phyloP scores from a whole-genome alignment of 2,797 vertebrate genomes.

The Notolepis coatsorum region DNA sequence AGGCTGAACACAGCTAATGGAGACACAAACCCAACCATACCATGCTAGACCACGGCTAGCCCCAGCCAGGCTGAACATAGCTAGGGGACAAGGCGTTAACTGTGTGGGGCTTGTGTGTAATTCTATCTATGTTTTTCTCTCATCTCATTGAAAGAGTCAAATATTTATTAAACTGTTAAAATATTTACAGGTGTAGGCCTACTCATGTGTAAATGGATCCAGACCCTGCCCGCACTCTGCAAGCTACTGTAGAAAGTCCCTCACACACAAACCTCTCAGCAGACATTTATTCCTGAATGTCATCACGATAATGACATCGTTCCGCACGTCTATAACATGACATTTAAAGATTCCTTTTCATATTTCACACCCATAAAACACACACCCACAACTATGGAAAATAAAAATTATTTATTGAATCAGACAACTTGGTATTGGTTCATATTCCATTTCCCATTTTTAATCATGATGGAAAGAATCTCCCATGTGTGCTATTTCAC shows the following conservation, averaged over 20 bases:
- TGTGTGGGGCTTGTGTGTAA: conserved; percentile 54
- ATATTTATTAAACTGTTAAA: conserved; percentile 77
- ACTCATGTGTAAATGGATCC: conserved; percentile 38
- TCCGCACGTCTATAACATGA: too few species aligned
- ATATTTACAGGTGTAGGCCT: conserved; percentile 69
- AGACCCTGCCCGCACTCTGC: conserved; percentile 14
- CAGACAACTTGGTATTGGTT: too few species aligned
- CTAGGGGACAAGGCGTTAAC: too few species aligned
- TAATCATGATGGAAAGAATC: background rate
- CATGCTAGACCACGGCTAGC: too few species aligned
- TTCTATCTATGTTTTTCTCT: conserved; percentile 61
- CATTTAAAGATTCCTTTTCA: too few species aligned
- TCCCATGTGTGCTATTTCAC: background rate
- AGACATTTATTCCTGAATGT: background rate
- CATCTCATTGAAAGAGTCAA: conserved; percentile 72
- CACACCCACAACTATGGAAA: too few species aligned
- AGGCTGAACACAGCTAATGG: too few species aligned
- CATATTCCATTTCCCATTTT: background rate
- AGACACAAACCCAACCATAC: too few species aligned
- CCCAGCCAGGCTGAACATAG: too few species aligned
- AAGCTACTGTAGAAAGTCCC: conserved; percentile 31
- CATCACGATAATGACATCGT: background rate
- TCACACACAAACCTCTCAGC: background rate
- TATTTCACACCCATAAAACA: too few species aligned
- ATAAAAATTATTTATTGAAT: too few species aligned